phyloP scores from a whole-genome alignment of 2,888 invertebrate species.

The Hirtodrosophila duncani region DNA sequence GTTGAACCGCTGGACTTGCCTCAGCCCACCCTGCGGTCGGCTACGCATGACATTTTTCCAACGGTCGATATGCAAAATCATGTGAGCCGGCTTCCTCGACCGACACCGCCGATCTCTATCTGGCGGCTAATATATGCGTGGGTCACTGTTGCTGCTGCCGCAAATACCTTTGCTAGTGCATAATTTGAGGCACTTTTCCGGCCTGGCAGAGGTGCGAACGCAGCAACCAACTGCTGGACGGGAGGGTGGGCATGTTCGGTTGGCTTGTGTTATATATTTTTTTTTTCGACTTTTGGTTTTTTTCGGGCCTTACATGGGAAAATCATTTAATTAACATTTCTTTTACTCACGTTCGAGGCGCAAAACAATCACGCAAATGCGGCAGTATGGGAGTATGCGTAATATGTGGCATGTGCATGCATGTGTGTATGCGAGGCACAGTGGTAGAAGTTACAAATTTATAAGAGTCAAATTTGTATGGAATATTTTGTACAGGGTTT shows the following conservation, averaged over 20 bases:
- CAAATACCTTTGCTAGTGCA: slow-evolving; percentile 64
- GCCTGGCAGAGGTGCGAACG: slow-evolving; percentile 33
- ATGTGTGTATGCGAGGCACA: no score
- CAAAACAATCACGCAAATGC: slow-evolving; percentile 72
- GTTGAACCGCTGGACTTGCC: background rate
- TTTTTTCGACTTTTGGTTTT: slow-evolving; percentile 22
- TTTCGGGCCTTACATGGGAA: slow-evolving; percentile 50
- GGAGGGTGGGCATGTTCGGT: slow-evolving; percentile 46
- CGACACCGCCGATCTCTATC: slow-evolving; percentile 54
- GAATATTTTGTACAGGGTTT: no score
- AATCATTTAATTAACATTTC: slow-evolving; percentile 70
- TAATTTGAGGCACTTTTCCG: slow-evolving; percentile 71
- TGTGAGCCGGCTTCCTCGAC: slow-evolving; percentile 44
- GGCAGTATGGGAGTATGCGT: no score
- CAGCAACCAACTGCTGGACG: slow-evolving; percentile 23
- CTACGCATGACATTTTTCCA: slow-evolving; percentile 40
- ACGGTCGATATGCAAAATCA: slow-evolving; percentile 62
- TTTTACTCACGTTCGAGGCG: slow-evolving; percentile 56
- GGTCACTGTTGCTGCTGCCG: slow-evolving; percentile 26
- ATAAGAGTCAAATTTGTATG: no score
- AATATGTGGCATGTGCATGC: no score
- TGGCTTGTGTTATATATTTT: slow-evolving; percentile 34
- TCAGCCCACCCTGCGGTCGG: background rate
- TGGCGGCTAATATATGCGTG: slow-evolving; percentile 66
- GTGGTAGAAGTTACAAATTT: no score